Evolutionary conservation across 2,113 vertebrate genomes (phyloP), one percentile per base, ranked within the genome.

Genomic region (Lepus timidus): DNA sequence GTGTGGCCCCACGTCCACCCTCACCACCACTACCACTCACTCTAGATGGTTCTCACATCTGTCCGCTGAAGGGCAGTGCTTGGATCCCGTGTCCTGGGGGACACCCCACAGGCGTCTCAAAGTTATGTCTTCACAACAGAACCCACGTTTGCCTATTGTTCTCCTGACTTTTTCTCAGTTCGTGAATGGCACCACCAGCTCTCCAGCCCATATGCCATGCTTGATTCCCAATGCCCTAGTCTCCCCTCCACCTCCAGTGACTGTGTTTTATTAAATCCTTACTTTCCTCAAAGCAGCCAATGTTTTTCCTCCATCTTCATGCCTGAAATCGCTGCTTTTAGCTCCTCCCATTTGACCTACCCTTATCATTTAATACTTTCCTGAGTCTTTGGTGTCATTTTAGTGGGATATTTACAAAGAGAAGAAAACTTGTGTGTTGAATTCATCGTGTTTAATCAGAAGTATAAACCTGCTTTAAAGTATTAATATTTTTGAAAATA

Each of bases 1-100:
- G 0, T 1, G 1, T 49, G n/a, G 64, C n/a, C 13, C 1, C 3
- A 1, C 27, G 31, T 8, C 31, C 36, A 27, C 0, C 10, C 6
- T 44, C 27, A 9, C 8, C 3, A 68, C 67, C n/a, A 27, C 70
- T 27, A 0, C 27, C 36, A 29, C 71, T 36, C 16, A 22, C 2
- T 1, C 9, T 33, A 4, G 19, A 13, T 44, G 31, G 27, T 12
- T 29, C 55, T 19, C 14, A 27, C 1, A 39, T 52, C 36, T 51
- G 29, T 81, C 36, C 25, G 0, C 25, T 29, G 12, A 75, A 2
- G 1, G n/a, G 25, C 23, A 44, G 9, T 3, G 3, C 88, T 10
- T 25, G 5, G 64, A n/a, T 49, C 25, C 12, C 27, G 29, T 22
- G 22, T n/a, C 33, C 44, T 68, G 1, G 10, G 23, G 39, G 10